These are phyloP conservation scores for Gerris lacustris DNA, from an alignment of 2,888 invertebrate species.

Conservation along the genomic window DNA sequence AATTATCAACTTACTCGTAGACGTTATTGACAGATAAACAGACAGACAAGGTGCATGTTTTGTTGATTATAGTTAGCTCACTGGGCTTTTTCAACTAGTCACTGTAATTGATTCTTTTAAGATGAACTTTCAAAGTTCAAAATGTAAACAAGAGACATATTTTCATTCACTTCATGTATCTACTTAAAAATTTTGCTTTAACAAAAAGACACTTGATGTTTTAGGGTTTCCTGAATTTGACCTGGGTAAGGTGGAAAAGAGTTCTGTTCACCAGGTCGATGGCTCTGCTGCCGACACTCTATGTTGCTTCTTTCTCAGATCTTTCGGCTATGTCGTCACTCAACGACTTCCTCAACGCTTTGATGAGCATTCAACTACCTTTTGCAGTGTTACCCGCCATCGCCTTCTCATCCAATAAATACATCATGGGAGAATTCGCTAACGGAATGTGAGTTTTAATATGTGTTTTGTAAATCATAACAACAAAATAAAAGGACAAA, in stretches of 20 bases:
- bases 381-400: constrained; percentile 76
- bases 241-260: constrained; percentile 75
- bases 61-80: too few species aligned
- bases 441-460: constrained; percentile 63
- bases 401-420: constrained; percentile 63
- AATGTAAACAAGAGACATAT: too few species aligned
- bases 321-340: constrained; percentile 59
- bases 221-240: constrained; percentile 64
- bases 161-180: too few species aligned
- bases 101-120: too few species aligned
- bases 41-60: too few species aligned
- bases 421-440: constrained; percentile 72
- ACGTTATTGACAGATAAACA: too few species aligned
- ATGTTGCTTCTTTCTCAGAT: constrained; percentile 51
- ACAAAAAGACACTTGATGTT: neutral
- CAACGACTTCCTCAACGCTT: constrained; percentile 74
- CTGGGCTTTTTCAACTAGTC: too few species aligned
- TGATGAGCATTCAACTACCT: constrained; percentile 75
- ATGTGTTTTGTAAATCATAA: constrained; percentile 3
- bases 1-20: too few species aligned
- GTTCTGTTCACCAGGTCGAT: constrained; percentile 71
- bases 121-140: too few species aligned
- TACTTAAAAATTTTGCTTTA: too few species aligned
- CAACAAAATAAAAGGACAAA: neutral
- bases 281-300: constrained; percentile 61